Evolutionary conservation across 2,888 invertebrate genomes (phyloP).

Genomic region (Xylophagus ater): DNA sequence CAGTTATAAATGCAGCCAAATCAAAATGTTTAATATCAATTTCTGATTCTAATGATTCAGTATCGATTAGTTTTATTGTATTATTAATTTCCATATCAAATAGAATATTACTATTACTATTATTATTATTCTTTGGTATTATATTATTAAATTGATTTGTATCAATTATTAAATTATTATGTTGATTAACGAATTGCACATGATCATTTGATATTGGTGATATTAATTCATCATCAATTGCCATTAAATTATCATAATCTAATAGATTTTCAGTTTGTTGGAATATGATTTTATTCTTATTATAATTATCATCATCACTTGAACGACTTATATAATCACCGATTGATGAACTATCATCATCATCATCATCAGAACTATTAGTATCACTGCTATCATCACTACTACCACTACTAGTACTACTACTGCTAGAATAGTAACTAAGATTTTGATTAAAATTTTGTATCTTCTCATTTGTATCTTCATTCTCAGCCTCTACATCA

Average conservation of each 20-base stretch:
- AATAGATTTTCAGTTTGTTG: no score
- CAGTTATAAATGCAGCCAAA: slow-evolving; percentile 36
- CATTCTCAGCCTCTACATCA: slow-evolving; percentile 1
- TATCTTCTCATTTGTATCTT: background rate
- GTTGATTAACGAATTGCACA: no score
- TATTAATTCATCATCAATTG: background rate
- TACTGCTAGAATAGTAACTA: slow-evolving; percentile 8
- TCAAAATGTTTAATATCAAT: slow-evolving; percentile 32
- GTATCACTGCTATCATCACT: slow-evolving; percentile 1
- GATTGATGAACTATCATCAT: slow-evolving; percentile 32
- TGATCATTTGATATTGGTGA: no score
- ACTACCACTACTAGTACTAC: slow-evolving; percentile 20
- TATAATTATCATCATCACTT: slow-evolving; percentile 26
- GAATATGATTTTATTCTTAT: no score
- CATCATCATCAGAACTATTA: background rate
- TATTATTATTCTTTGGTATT: no score
- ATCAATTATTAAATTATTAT: no score
- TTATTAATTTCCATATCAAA: no score
- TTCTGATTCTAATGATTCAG: background rate
- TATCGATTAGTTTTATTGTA: background rate
- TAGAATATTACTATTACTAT: no score
- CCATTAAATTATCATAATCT: background rate
- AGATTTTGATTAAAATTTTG: no score
- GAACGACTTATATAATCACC: slow-evolving; percentile 38
- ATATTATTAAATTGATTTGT: no score